Evolutionary conservation across 2,797 vertebrate species (phyloP), one percentile per base, ranked within the genome.

Genomic region (Naso thynnoides): DNA sequence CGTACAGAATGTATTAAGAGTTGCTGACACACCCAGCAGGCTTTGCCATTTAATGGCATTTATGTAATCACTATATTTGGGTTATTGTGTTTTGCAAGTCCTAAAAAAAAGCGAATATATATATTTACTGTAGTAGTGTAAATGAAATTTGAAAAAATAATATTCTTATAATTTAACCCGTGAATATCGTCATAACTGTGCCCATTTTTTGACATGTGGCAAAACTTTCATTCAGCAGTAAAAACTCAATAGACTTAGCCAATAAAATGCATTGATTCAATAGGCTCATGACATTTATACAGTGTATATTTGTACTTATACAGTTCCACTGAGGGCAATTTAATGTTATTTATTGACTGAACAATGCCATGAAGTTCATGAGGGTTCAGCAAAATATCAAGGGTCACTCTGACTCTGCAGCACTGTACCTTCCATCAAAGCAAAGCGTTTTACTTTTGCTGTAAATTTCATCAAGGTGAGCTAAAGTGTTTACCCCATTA

Each of bases 381-480:
- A 70, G 49, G 73, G 48, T 83, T 85, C 58, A 66, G 75, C 57
- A 68, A 76, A 87, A 88, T 85, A 86, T 48, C 81, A 84, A 73
- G 83, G 89, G 83, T 89, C 88, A 84, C 48, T 76, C 72, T 39
- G 27, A 84, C 48, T 76, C 72, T 39, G 27, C 4, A 18, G 69
- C 58, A 55, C 82, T 27, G 77, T 76, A 85, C 84, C 71, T 78
- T 78, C 76, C 82, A 73, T 76, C 75, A 88, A 89, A 88, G 85
- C 87, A 88, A 85, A 83, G 86, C 78, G n/a, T 76, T 85, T 80
- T 73, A 78, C 79, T 50, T 79, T 73, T 75, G 73, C 84, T 69
- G 90, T 93, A 90, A 90, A 91, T 92, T 89, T 85, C 81, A 91
- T 89, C 92, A 93, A 94, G 93, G 94, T 94, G 91, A 94, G 90